Base-by-base conservation (phyloP, 2,113 vertebrate genomes). In the Uria aalge region DNA sequence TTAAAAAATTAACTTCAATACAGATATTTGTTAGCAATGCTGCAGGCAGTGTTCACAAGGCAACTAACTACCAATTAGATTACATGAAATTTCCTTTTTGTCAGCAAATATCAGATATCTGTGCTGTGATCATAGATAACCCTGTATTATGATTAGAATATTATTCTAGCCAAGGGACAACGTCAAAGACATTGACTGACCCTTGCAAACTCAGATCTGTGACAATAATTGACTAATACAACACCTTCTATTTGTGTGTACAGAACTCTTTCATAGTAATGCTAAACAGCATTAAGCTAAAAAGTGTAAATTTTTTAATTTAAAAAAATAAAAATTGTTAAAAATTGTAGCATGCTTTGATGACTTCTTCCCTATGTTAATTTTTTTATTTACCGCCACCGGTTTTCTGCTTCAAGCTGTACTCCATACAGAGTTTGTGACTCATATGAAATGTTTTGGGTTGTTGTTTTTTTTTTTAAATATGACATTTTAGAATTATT, bases 401-500 rank as follows among this genome's bases (percentile, higher is more conserved):
- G 43, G 12, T 13, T 3, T 66, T 59, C 36, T 77, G 12, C 23
- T 73, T 81, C 38, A 32, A n/a, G 21, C 14, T 45, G 14, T 67
- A 29, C 34, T 55, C 6, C 1, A 0, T n/a, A 66, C 3, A 47
- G 23, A 4, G 5, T 43, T 87, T 3, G 2, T 29, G 22, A 50
- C 14, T 45, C 17, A 43, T 23, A 38, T 20, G 24, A 73, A 73
- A 32, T 62, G 8, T 23, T 59, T 59, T n/a, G 8, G 21, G 17
- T 19, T 56, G 7, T 32, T 56, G 15, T n/a, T n/a, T 6, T 48
- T 24, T 5, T 36, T 47, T 47, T 60, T 19, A 29, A 64, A 85
- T 20, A 43, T 59, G 41, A 26, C 11, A 60, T 21, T 48, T 75
- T 14, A 19, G 48, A 85, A n/a, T 53, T 48, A 41, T 68, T 82